phyloP scores from a whole-genome alignment of 2,797 vertebrate genomes.

The Acestrorhynchus altus region DNA sequence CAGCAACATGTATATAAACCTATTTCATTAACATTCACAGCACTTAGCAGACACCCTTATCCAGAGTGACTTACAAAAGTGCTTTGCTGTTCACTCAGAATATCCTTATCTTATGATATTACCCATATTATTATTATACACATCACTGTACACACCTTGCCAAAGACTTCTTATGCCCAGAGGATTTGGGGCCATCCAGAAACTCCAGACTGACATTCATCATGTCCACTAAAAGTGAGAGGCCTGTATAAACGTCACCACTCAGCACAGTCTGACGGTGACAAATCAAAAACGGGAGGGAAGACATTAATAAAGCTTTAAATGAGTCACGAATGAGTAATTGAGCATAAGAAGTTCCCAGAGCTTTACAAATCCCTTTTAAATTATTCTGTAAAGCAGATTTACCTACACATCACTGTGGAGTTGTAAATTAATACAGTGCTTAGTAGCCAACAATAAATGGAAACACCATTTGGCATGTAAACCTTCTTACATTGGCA shows the following conservation, averaged over 20 bases:
- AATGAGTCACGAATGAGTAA: neutral
- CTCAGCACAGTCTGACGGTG: slow-evolving; percentile 88
- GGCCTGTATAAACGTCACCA: slow-evolving; percentile 90
- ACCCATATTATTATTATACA: too few relatives aligned
- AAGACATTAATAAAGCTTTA: slow-evolving; percentile 12
- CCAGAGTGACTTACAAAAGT: too few relatives aligned
- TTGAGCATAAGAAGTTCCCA: neutral
- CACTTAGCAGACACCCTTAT: too few relatives aligned
- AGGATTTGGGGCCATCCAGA: slow-evolving; percentile 78
- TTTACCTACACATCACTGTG: neutral
- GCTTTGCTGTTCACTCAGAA: too few relatives aligned
- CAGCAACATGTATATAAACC: too few relatives aligned
- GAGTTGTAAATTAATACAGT: neutral
- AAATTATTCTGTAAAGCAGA: neutral
- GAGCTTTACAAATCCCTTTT: neutral
- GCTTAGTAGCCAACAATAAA: neutral
- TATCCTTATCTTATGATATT: too few relatives aligned
- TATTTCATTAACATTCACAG: too few relatives aligned
- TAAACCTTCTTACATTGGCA: neutral
- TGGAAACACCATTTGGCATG: neutral
- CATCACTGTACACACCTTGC: slow-evolving; percentile 78
- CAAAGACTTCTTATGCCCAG: slow-evolving; percentile 78
- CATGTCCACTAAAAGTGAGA: slow-evolving; percentile 95
- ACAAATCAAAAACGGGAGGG: slow-evolving; percentile 4
- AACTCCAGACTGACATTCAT: slow-evolving; percentile 96